Percentiles rank a stretch among this genome's conserved stretches.
These are phyloP conservation scores for Hyposoter dolosus DNA, from an alignment of 2,888 invertebrate species.

Conservation along the genomic window DNA sequence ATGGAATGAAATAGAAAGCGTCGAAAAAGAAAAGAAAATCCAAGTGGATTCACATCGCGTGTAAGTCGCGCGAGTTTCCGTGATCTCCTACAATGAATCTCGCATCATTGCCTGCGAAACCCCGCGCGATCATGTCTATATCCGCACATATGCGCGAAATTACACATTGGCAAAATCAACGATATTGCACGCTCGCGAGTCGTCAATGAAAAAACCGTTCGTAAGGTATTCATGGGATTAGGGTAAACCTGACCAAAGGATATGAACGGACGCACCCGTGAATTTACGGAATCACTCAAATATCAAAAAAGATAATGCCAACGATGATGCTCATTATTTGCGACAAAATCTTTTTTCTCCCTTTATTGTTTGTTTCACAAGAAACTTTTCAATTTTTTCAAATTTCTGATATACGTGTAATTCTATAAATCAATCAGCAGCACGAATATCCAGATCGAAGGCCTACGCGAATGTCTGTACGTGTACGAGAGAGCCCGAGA, in stretches of 20 bases:
- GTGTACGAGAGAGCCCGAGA: neutral
- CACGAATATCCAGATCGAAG: neutral
- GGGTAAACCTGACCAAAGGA: too few relatives aligned
- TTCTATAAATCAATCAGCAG: conserved; percentile 22
- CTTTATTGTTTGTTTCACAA: neutral
- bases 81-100: conserved; percentile 50
- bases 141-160: conserved; percentile 11
- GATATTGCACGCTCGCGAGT: conserved; percentile 45
- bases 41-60: conserved; percentile 44
- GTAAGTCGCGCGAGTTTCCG: conserved; percentile 35
- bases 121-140: neutral
- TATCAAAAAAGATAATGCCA: too few relatives aligned
- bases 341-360: neutral
- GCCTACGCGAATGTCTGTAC: conserved; percentile 15
- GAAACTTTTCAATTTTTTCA: neutral
- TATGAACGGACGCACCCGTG: too few relatives aligned
- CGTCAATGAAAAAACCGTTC: neutral
- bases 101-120: conserved; percentile 25
- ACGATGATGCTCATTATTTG: too few relatives aligned
- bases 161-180: conserved; percentile 64
- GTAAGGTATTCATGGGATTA: neutral
- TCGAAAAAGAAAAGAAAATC: conserved; percentile 7
- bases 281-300: too few relatives aligned
- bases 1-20: neutral
- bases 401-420: neutral